Conservation (phyloP, 2,888 invertebrate species). For the Caenorhabditis sp. region DNA sequence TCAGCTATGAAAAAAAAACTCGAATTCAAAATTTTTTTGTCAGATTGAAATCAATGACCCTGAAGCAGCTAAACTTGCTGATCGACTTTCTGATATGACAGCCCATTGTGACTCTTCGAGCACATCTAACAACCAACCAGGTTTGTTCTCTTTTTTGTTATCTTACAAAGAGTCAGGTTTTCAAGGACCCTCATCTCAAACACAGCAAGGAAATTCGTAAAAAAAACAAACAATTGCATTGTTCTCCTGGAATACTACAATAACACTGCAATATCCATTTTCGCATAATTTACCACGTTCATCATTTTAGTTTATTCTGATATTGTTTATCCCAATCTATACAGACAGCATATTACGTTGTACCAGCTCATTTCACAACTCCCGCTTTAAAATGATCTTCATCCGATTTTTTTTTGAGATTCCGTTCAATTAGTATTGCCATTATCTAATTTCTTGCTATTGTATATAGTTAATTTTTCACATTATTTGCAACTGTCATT, state of each 20-base stretch:
- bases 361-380: neutral
- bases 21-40: slow-evolving; percentile 10
- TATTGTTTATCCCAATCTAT: neutral
- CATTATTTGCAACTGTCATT: neutral
- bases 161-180: slow-evolving; percentile 1
- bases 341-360: slow-evolving; percentile 1
- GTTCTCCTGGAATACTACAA: neutral
- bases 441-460: neutral
- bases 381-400: slow-evolving; percentile 10
- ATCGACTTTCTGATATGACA: slow-evolving; percentile 47
- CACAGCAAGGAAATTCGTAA: slow-evolving; percentile 22
- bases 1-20: too few species aligned
- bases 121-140: slow-evolving; percentile 28
- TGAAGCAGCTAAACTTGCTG: slow-evolving; percentile 45
- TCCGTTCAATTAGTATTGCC: neutral
- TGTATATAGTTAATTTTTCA: slow-evolving; percentile 5
- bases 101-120: slow-evolving; percentile 37
- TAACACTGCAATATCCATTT: neutral
- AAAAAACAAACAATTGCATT: neutral
- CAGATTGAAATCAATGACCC: slow-evolving; percentile 50
- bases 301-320: neutral
- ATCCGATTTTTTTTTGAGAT: slow-evolving; percentile 1
- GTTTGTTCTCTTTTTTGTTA: slow-evolving; percentile 25
- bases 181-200: slow-evolving; percentile 23
- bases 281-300: neutral